phyloP scores from a whole-genome alignment of 1,140 invertebrate species.

The Choristoneura fumiferana region DNA sequence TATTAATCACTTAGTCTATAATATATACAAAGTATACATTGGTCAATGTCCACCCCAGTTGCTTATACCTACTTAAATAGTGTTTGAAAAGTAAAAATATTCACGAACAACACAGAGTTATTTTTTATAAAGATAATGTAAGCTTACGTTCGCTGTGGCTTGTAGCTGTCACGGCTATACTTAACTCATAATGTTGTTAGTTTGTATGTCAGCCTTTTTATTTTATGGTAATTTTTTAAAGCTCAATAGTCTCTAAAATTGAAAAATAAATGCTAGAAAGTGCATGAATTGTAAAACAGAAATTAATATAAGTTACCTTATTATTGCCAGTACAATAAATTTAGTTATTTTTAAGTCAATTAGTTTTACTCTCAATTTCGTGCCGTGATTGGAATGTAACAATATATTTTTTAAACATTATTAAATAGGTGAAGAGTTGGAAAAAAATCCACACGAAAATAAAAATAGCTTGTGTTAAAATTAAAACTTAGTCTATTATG shows the following conservation, averaged over 20 bases:
- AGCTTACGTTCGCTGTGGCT: constrained; percentile 9
- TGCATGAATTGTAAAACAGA: neutral
- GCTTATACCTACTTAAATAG: neutral
- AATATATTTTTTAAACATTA: neutral
- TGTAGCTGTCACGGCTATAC: neutral
- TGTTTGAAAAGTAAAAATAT: constrained; percentile 13
- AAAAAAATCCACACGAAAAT: no score
- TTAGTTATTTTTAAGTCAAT: constrained; percentile 2
- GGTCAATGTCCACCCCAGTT: no score
- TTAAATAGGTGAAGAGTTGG: no score
- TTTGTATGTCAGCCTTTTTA: constrained; percentile 14
- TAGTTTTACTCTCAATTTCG: neutral
- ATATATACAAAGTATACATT: no score
- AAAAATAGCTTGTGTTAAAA: no score
- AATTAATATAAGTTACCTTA: constrained; percentile 15
- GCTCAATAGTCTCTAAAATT: no score
- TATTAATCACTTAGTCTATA: no score
- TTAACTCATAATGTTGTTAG: constrained; percentile 18
- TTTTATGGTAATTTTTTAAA: no score
- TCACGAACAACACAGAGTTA: neutral
- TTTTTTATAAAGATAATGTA: constrained; percentile 9
- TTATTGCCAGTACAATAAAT: constrained; percentile 13
- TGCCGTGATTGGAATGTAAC: neutral
- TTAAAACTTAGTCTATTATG: no score
- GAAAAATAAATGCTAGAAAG: no score